Evolutionary conservation across 2,888 invertebrate species (phyloP).

Genomic region (Rotaria socialis): DNA sequence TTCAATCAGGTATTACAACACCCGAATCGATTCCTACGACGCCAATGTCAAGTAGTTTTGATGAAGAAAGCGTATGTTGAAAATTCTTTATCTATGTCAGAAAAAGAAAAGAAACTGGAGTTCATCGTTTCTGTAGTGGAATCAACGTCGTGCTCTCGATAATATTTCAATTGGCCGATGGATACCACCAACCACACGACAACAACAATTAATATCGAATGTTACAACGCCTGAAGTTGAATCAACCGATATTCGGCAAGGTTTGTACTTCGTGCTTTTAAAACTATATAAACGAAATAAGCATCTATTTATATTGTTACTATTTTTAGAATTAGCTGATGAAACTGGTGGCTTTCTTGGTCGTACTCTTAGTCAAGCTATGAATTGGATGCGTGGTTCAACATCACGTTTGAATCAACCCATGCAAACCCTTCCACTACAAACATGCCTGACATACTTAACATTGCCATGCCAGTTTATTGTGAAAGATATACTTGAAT

Average conservation of each 20-base stretch:
- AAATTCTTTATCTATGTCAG: background rate
- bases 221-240: slow-evolving; percentile 21
- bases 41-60: slow-evolving; percentile 33
- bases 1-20: slow-evolving; percentile 3
- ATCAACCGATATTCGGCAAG: slow-evolving; percentile 28
- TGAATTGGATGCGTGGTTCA: slow-evolving; percentile 35
- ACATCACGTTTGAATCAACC: slow-evolving; percentile 12
- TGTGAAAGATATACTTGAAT: slow-evolving; percentile 28
- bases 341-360: slow-evolving; percentile 6
- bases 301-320: background rate
- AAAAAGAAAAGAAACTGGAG: no score
- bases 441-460: slow-evolving; percentile 5
- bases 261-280: background rate
- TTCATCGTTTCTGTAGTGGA: background rate
- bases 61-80: slow-evolving; percentile 41
- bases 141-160: background rate
- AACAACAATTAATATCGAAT: background rate
- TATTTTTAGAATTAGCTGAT: slow-evolving; percentile 3
- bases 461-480: slow-evolving; percentile 21
- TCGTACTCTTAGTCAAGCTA: slow-evolving; percentile 34
- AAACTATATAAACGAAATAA: background rate
- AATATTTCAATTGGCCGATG: background rate
- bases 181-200: slow-evolving; percentile 5
- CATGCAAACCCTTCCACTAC: background rate
- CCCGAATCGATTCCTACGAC: background rate